Conservation (phyloP, 1,140 invertebrate genomes). For the Anastrepha obliqua region DNA sequence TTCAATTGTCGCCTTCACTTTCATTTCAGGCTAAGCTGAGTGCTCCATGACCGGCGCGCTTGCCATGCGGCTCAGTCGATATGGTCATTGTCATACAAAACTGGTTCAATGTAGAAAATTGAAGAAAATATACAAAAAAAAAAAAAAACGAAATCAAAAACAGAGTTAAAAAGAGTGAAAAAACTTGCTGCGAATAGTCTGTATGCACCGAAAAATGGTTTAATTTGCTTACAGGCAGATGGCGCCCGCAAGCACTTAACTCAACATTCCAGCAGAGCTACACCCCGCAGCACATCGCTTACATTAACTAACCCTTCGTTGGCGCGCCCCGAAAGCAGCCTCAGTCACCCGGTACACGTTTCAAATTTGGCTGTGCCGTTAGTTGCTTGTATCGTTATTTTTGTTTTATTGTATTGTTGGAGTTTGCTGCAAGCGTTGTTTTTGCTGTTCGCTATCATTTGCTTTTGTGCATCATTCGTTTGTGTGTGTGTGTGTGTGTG, state of each 20-base stretch:
- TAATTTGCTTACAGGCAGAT: constrained; percentile 1
- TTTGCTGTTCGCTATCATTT: not conserved
- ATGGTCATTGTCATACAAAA: not conserved
- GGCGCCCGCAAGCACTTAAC: not conserved
- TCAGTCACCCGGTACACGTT: not conserved
- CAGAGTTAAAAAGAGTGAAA: not conserved
- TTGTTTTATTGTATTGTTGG: not conserved
- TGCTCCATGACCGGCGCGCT: not conserved
- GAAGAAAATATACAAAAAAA: not conserved
- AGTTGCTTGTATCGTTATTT: not conserved
- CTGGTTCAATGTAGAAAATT: not conserved
- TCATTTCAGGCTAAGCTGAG: constrained; percentile 18
- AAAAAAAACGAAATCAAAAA: not conserved
- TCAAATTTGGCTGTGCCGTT: not conserved
- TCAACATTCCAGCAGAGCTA: constrained; percentile 8
- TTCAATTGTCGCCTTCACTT: constrained; percentile 43
- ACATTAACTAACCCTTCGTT: constrained; percentile 2
- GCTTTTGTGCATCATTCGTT: too few species aligned
- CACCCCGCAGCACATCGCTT: not conserved
- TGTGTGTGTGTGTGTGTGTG: not conserved
- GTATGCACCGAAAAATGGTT: constrained; percentile 18
- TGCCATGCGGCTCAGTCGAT: not conserved
- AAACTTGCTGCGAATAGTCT: not conserved
- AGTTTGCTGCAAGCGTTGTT: not conserved
- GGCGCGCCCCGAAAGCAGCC: not conserved